A percentile compares a stretch with the other conserved stretches of the same genome.
phyloP scores from a whole-genome alignment of 2,888 invertebrate species.

The Epirrhoe alternata region DNA sequence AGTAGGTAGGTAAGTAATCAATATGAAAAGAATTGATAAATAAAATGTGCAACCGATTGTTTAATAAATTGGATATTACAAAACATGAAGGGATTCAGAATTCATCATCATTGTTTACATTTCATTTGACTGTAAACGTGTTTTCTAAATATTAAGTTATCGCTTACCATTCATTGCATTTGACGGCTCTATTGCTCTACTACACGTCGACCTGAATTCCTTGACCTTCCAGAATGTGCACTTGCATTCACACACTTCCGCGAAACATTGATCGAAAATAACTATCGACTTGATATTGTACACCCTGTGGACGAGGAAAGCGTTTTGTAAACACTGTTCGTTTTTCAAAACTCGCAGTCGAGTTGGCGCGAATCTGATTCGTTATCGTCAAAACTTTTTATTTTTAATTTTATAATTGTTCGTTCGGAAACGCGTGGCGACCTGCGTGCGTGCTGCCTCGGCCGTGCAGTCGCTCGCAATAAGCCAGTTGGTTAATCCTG shows the following conservation, averaged over 20 bases:
- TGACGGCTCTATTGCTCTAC: constrained; percentile 44
- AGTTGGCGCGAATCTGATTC: constrained; percentile 49
- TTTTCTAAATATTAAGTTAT: constrained; percentile 39
- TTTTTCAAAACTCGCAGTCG: constrained; percentile 58
- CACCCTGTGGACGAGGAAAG: constrained; percentile 35
- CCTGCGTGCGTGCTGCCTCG: constrained; percentile 66
- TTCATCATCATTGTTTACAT: constrained; percentile 31
- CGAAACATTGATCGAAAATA: constrained; percentile 50
- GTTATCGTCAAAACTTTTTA: constrained; percentile 48
- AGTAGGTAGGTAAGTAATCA: background rate
- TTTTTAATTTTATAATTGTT: constrained; percentile 36
- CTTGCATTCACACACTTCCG: constrained; percentile 60
- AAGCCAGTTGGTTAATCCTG: constrained; percentile 50
- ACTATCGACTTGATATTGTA: constrained; percentile 43
- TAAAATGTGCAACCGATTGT: constrained; percentile 11
- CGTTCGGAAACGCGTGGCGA: constrained; percentile 48
- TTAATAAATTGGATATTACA: constrained; percentile 21
- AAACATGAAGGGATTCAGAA: constrained; percentile 19
- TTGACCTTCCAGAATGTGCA: constrained; percentile 63
- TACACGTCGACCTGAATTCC: constrained; percentile 54
- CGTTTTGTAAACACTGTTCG: constrained; percentile 60
- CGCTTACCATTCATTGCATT: constrained; percentile 54
- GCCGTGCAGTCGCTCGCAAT: constrained; percentile 68
- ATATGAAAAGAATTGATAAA: constrained; percentile 6
- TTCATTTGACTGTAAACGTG: constrained; percentile 39